These are phyloP conservation scores for Apeira syringaria DNA, from an alignment of 2,888 invertebrate species.

Conservation along the genomic window DNA sequence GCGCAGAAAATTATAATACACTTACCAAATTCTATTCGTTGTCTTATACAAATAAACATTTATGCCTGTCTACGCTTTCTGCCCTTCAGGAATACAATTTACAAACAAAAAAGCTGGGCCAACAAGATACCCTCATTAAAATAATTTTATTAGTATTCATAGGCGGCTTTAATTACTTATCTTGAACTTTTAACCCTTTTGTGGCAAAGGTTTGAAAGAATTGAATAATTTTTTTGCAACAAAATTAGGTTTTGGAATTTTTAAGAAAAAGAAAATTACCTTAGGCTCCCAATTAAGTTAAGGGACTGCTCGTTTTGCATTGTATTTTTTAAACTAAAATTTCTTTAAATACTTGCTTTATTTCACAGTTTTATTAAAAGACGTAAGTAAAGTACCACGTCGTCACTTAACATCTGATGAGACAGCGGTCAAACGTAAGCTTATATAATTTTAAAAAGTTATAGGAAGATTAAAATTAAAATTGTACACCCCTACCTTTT, in stretches of 20 bases:
- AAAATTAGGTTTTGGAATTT: slow-evolving; percentile 18
- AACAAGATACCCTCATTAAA: slow-evolving; percentile 29
- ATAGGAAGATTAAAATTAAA: no score
- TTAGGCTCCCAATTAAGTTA: slow-evolving; percentile 7
- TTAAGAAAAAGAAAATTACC: slow-evolving; percentile 8
- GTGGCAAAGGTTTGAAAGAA: slow-evolving; percentile 25
- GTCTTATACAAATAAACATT: no score
- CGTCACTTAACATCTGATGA: no score
- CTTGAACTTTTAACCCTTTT: slow-evolving; percentile 29
- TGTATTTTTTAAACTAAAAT: not conserved
- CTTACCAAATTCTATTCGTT: slow-evolving; percentile 4
- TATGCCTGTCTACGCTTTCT: no score
- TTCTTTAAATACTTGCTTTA: no score
- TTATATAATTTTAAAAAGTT: no score
- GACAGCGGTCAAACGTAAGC: no score
- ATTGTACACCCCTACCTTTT: no score
- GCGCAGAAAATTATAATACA: not conserved
- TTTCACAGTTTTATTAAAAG: no score
- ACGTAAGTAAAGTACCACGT: no score
- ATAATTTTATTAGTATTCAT: slow-evolving; percentile 26
- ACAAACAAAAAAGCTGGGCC: slow-evolving; percentile 14
- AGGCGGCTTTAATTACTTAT: slow-evolving; percentile 11
- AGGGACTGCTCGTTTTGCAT: slow-evolving; percentile 4
- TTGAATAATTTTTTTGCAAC: slow-evolving; percentile 20
- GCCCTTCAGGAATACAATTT: slow-evolving; percentile 14